These are phyloP conservation scores for Nebria brevicollis DNA, from an alignment of 2,888 invertebrate species.

Conservation along the genomic window DNA sequence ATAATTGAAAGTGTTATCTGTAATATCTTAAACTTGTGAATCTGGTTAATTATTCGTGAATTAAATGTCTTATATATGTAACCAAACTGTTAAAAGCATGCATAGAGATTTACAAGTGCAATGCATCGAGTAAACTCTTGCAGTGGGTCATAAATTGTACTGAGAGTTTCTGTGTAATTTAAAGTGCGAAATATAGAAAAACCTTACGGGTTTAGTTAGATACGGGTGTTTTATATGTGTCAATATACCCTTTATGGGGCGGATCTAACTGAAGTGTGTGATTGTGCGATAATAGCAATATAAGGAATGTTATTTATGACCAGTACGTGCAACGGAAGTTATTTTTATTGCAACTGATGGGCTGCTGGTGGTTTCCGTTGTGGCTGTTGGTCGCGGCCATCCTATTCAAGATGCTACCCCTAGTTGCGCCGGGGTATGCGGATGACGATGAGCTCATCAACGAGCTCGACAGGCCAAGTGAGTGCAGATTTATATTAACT, in stretches of 20 bases:
- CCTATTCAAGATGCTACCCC: conserved; percentile 60
- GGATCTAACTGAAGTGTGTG: not conserved
- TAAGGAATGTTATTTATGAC: not conserved
- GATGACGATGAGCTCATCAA: conserved; percentile 70
- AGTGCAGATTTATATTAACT: conserved; percentile 50
- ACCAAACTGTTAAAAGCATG: not conserved
- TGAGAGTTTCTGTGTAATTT: not conserved
- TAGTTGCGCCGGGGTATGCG: conserved; percentile 64
- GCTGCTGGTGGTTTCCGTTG: conserved; percentile 14
- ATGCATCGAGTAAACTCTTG: not conserved
- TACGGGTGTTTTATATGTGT: conserved; percentile 1
- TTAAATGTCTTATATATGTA: not conserved
- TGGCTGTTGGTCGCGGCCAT: conserved; percentile 63
- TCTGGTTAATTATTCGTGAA: not conserved
- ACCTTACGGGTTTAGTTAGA: not conserved
- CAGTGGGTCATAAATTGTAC: not conserved
- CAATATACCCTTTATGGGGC: not conserved
- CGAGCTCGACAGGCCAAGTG: conserved; percentile 72
- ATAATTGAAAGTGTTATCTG: not conserved
- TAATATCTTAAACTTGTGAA: not conserved
- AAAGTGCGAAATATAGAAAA: not conserved
- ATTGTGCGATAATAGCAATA: not conserved
- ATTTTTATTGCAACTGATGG: conserved; percentile 6
- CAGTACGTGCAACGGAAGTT: not conserved
- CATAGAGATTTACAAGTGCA: not conserved